Base-by-base conservation (phyloP, 2,797 vertebrate genomes). In the Artibeus jamaicensis region DNA sequence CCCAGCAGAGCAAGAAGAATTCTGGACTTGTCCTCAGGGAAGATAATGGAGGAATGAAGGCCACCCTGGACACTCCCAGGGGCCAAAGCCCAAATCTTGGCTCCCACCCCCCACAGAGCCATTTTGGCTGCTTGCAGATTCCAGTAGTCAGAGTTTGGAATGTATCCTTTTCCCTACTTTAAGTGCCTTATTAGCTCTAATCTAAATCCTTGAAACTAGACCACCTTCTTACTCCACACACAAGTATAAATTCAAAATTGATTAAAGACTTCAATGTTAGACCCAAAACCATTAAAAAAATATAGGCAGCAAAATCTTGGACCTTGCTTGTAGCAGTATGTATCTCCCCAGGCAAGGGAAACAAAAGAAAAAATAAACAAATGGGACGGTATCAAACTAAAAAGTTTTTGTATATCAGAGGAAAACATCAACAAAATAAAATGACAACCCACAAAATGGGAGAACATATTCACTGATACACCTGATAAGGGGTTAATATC, bases 111-210 rank as follows among this genome's bases (percentile, higher is more conserved):
- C 15, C 39, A 29, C 0, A 34, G 53, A 34, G 21, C 8, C 48
- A 12, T 68, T 59, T 39, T 50, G 73, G 57, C 46, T 48, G 10
- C 37, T 53, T 48, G 44, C 7, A 70, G 46, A 90, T 1, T 39
- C 26, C 10, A 6, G 18, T 2, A 6, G 44, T 44, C 15, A 0
- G 0, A n/a, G 2, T 9, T 11, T 21, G 24, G 48, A 24, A 32
- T 15, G 18, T 6, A 26, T 65, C 11, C 11, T 68, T 59, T 37
- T 34, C n/a, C n/a, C 15, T 22, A 26, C 8, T 68, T 71, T 59
- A 18, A 68, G 37, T 19, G 32, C 22, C 37, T 59, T 83, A 37
- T 29, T n/a, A 3, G 6, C 11, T 88, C 70, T 67, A 22, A 65
- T 50, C 42, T 86, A 48, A 86, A 79, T 55, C 65, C 65, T 34